Base-by-base conservation (phyloP, 2,888 invertebrate genomes). In the Pandemis corylana region DNA sequence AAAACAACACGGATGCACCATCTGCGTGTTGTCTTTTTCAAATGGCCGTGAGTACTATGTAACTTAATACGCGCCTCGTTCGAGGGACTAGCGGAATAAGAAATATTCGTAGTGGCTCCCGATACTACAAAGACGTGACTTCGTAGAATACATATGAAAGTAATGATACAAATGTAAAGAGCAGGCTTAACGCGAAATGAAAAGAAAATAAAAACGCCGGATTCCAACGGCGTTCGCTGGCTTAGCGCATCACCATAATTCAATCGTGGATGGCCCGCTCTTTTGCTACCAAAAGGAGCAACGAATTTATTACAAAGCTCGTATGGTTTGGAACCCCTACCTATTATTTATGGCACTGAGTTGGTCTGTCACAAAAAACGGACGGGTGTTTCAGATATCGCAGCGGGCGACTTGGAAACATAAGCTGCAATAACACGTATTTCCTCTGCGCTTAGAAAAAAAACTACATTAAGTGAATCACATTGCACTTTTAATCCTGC, bases 361-460 rank as follows among this genome's bases (percentile, higher is more conserved):
- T 94, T 91, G 91, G 93, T 92, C 93, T 93, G 93, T 93, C 93
- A 93, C 92, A 94, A 94, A 94, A 94, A 94, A 94, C 87, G 90
- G 91, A 90, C 94, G 93, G 92, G 90, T 93, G 93, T 91, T 83
- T 89, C 91, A 90, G 90, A 91, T 90, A 90, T 90, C 94, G 92
- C 94, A 94, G 94, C 94, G 89, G 94, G 94, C 93, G 91, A 88
- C 90, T 89, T 85, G 87, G 87, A 90, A 91, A 89, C 90, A 85
- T 93, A 93, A 94, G 94, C 94, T 94, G 94, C 92, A 93, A 94
- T 89, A 94, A 94, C 93, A 94, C 89, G 90, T 91, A 92, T 92
- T 94, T 94, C 94, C 94, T 94, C 85, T 82, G 82, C 76, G 79
- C 81, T 86, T 78, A 77, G 85, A 86, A 86, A 87, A 87, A 56